Percentiles rank a stretch among this genome's conserved stretches.
phyloP scores from a whole-genome alignment of 2,797 vertebrate genomes.

The Malurus splendens region DNA sequence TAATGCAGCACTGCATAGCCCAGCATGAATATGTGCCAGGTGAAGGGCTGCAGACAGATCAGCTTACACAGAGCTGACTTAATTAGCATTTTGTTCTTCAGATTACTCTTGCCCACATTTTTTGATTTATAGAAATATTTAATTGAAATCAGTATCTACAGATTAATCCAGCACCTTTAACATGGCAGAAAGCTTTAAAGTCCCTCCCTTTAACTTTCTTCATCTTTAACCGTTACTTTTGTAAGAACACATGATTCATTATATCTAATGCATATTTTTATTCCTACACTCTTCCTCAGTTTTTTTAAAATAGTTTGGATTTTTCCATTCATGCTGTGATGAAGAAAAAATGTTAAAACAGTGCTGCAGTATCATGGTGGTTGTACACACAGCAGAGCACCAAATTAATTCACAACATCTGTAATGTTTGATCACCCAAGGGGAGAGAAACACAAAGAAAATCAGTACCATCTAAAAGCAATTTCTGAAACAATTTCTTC shows the following conservation, averaged over 20 bases:
- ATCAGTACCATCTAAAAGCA: slow-evolving; percentile 18
- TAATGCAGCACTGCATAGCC: background rate
- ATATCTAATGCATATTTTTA: background rate
- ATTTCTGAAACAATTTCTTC: slow-evolving; percentile 22
- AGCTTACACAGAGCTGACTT: background rate
- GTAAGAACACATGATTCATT: background rate
- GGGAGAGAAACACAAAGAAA: background rate
- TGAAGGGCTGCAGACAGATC: background rate
- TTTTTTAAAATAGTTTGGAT: background rate
- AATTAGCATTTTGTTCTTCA: background rate
- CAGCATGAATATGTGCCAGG: background rate
- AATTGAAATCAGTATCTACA: background rate
- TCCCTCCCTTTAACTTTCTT: background rate
- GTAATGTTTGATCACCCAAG: slow-evolving; percentile 9
- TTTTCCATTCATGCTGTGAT: background rate
- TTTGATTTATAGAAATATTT: background rate
- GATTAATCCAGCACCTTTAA: background rate
- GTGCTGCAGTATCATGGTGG: background rate
- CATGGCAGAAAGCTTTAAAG: background rate
- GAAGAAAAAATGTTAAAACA: background rate
- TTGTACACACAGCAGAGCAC: background rate
- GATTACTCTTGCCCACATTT: background rate
- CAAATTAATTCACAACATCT: slow-evolving; percentile 23
- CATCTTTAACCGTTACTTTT: background rate
- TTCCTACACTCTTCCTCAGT: background rate